A percentile compares a stretch with the other conserved stretches of the same genome.
These are phyloP conservation scores for Sturnira hondurensis DNA, from an alignment of 2,113 vertebrate genomes.

Conservation along the genomic window DNA sequence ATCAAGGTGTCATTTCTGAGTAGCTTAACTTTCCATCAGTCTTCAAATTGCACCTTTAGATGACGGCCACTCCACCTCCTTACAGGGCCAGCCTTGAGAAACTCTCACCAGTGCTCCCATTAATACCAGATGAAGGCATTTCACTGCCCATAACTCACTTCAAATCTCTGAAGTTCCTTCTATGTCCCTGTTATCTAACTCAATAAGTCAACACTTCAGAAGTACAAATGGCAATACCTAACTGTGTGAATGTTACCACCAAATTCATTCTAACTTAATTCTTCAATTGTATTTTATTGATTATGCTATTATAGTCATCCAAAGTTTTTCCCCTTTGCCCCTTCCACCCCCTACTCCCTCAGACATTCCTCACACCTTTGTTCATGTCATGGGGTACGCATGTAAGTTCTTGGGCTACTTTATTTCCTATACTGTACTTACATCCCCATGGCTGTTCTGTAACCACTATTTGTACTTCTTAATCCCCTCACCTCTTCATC, in stretches of 20 bases:
- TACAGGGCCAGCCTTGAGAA: neutral
- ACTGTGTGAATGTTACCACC: fast-evolving
- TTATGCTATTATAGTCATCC: no score
- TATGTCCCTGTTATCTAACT: neutral
- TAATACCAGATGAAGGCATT: neutral
- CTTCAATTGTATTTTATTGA: no score
- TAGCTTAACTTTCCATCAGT: neutral
- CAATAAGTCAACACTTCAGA: neutral
- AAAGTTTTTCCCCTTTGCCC: no score
- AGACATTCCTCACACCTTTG: no score
- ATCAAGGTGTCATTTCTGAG: neutral
- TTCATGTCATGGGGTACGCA: no score
- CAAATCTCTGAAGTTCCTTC: neutral
- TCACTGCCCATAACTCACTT: neutral
- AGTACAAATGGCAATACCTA: neutral
- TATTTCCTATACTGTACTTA: no score
- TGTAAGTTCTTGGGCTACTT: no score
- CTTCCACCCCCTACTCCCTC: no score
- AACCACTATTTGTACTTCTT: no score
- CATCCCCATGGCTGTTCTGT: no score
- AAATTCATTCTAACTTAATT: neutral
- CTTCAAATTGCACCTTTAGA: neutral
- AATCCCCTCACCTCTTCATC: no score
- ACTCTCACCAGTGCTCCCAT: neutral
- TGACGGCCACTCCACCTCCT: neutral